Base-by-base conservation (phyloP, 1,140 invertebrate species). In the Drosophila ironensis region DNA sequence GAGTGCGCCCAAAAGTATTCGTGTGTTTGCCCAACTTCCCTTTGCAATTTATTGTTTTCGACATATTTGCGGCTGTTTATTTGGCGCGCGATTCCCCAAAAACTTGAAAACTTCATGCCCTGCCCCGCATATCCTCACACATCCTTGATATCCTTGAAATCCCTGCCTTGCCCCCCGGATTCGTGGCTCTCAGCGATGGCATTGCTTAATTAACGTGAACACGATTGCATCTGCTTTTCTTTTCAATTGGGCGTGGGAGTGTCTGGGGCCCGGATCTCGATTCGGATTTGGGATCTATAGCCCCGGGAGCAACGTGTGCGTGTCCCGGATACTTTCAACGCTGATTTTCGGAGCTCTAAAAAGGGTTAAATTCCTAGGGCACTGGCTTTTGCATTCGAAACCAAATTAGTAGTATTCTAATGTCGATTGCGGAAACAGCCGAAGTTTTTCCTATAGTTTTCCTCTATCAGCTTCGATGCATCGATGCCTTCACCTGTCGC, bases 41-140 rank as follows among this genome's bases (percentile, higher is more conserved):
- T 72, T 75, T 61, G 72, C 60, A 72, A 82, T 81, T 81, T 81
- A 81, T 81, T 82, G 76, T 82, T 81, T 82, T 82, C 77, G 68
- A 67, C 76, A 72, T 76, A 76, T 68, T 81, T 81, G 72, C 61
- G 77, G 54, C 46, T 82, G 77, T 81, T 81, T 81, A 82, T 75
- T 75, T 75, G 72, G 53, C 52, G 44, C 61, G 7, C 24, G 37
- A 25, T 27, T 27, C 47, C 7, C 16, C 50, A 33, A 41, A 30
- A 22, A 22, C 2, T 5, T 2, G 20, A 22, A 22, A 22, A 22
- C 11, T 22, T 11, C 30, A 7, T 1, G 17, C 11, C n/a, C 3
- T 5, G 3, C 12, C 17, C 7, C 19, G 8, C 9, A 35, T 12
- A n/a, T 8, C 4, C 16, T 9, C 3, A n/a, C n/a, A n/a, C n/a